These are phyloP conservation scores for Serrognathus titanus DNA, from an alignment of 2,888 invertebrate species.

Conservation along the genomic window DNA sequence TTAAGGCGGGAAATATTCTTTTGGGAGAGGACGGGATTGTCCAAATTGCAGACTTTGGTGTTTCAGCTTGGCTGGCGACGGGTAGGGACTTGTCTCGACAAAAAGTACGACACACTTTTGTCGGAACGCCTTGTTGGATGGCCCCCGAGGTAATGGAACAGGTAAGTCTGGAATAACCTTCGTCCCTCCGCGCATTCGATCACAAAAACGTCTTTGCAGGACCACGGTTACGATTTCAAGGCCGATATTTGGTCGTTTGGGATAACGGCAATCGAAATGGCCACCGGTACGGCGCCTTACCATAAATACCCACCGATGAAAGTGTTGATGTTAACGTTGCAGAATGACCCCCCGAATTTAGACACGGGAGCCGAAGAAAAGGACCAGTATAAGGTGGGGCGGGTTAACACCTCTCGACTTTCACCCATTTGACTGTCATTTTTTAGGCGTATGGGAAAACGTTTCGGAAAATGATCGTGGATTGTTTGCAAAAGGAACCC, in stretches of 20 bases:
- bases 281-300: slow-evolving; percentile 96
- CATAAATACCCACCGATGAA: slow-evolving; percentile 99
- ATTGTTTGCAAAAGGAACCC: slow-evolving; percentile 95
- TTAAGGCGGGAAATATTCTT: slow-evolving; percentile 97
- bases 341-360: slow-evolving; percentile 95
- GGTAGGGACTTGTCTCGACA: slow-evolving; percentile 91
- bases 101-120: slow-evolving; percentile 95
- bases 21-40: slow-evolving; percentile 95
- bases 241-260: slow-evolving; percentile 94
- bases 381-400: slow-evolving; percentile 82
- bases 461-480: slow-evolving; percentile 93
- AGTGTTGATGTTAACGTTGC: slow-evolving; percentile 94
- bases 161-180: slow-evolving; percentile 56
- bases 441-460: slow-evolving; percentile 84
- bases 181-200: too few species aligned
- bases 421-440: neutral
- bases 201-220: slow-evolving; percentile 51
- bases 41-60: slow-evolving; percentile 98
- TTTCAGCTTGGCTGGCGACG: slow-evolving; percentile 95
- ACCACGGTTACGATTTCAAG: slow-evolving; percentile 97
- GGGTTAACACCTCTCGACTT: neutral
- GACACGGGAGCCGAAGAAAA: slow-evolving; percentile 95
- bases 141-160: slow-evolving; percentile 99
- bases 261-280: slow-evolving; percentile 98
- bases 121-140: slow-evolving; percentile 99